Evolutionary conservation across 2,888 invertebrate species (phyloP).

Genomic region (Plutella xylostella): DNA sequence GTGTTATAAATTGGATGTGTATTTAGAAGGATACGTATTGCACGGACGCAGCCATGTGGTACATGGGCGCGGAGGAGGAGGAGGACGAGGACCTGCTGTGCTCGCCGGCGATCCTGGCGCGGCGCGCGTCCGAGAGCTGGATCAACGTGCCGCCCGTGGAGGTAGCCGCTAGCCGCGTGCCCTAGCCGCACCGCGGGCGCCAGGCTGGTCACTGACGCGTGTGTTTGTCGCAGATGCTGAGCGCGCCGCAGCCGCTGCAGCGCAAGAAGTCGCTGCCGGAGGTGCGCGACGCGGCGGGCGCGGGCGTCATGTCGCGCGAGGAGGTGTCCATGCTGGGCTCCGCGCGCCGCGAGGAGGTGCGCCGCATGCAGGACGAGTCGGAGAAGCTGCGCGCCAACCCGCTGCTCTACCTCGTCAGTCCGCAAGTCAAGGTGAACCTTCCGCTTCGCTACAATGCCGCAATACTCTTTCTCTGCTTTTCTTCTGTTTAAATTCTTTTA

Average conservation of each 20-base stretch:
- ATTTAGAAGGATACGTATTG: too few species aligned
- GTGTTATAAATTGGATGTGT: too few species aligned
- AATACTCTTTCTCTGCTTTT: too few species aligned
- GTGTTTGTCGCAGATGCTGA: conserved; percentile 74
- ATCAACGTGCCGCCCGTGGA: conserved; percentile 89
- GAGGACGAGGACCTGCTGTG: conserved; percentile 89
- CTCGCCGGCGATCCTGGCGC: conserved; percentile 87
- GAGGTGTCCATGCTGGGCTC: conserved; percentile 96
- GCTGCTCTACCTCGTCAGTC: conserved; percentile 95
- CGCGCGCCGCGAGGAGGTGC: conserved; percentile 93
- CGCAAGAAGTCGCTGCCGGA: conserved; percentile 98
- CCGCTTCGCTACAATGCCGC: too few species aligned
- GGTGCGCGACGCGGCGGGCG: conserved; percentile 85
- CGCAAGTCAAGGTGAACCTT: conserved; percentile 89
- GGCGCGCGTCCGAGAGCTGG: conserved; percentile 91
- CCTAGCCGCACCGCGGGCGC: not conserved
- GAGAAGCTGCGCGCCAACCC: conserved; percentile 95
- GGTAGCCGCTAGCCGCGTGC: conserved; percentile 58
- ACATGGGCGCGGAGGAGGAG: conserved; percentile 80
- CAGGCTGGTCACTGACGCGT: not conserved
- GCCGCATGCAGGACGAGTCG: conserved; percentile 89
- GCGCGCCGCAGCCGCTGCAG: conserved; percentile 83
- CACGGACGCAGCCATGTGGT: too few species aligned
- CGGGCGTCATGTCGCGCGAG: conserved; percentile 89
- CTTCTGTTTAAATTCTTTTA: too few species aligned